A percentile compares a stretch with the other conserved stretches of the same genome.
Evolutionary conservation across 2,797 vertebrate genomes (phyloP).

Genomic region (Gymnodraco acuticeps): DNA sequence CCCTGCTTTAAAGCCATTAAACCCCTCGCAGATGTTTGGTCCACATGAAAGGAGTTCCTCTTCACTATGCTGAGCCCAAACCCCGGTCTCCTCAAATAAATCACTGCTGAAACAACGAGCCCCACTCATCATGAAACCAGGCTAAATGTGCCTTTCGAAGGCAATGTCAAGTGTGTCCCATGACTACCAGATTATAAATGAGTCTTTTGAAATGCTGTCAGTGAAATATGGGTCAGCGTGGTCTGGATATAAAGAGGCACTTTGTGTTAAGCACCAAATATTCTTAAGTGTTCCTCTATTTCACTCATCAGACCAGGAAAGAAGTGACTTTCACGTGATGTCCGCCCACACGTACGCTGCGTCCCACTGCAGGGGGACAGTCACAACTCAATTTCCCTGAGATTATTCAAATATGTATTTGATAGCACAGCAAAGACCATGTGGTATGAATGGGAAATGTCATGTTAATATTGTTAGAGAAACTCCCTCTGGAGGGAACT

Average conservation of each 20-base stretch:
- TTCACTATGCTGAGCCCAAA: slow-evolving; percentile 19
- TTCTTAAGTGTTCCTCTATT: slow-evolving; percentile 29
- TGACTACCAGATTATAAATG: slow-evolving; percentile 63
- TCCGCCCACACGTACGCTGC: slow-evolving; percentile 18
- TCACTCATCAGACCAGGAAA: slow-evolving; percentile 39
- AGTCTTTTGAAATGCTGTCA: slow-evolving; percentile 60
- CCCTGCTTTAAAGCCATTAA: slow-evolving; percentile 28
- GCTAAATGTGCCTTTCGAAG: slow-evolving; percentile 51
- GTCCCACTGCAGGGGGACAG: slow-evolving; percentile 14
- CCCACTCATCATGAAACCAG: slow-evolving; percentile 47
- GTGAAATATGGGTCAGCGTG: slow-evolving; percentile 61
- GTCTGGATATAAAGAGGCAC: slow-evolving; percentile 56
- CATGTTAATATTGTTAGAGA: neutral
- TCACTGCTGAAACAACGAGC: slow-evolving; percentile 36
- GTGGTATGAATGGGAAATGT: slow-evolving; percentile 8
- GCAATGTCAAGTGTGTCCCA: slow-evolving; percentile 59
- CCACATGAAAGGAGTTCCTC: slow-evolving; percentile 48
- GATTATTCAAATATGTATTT: slow-evolving; percentile 19
- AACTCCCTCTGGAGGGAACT: too few species aligned
- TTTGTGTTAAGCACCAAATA: slow-evolving; percentile 43
- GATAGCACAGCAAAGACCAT: neutral
- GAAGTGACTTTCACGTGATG: slow-evolving; percentile 68
- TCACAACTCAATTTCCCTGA: slow-evolving; percentile 2
- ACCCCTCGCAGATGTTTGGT: slow-evolving; percentile 49
- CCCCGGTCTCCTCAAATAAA: slow-evolving; percentile 42